A percentile compares a stretch with the other conserved stretches of the same genome.
These are phyloP conservation scores for Olivierus martensii DNA, from an alignment of 1,140 invertebrate genomes.

Conservation along the genomic window DNA sequence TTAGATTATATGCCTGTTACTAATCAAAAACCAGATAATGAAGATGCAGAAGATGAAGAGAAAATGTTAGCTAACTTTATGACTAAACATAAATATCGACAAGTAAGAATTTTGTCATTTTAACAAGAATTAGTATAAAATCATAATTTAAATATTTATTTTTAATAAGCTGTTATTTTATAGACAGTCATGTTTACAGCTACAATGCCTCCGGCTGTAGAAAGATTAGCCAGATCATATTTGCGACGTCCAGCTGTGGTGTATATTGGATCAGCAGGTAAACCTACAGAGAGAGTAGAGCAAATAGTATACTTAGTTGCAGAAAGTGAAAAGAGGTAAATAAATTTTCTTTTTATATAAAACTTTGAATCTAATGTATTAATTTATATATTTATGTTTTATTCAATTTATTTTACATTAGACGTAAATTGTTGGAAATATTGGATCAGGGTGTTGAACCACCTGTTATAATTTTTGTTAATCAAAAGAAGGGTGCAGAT, in stretches of 20 bases:
- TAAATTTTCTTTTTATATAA: too few species aligned
- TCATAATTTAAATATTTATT: background rate
- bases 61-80: constrained; percentile 87
- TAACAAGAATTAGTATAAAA: background rate
- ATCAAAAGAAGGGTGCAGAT: constrained; percentile 99
- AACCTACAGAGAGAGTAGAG: constrained; percentile 94
- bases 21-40: constrained; percentile 96
- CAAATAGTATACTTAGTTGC: constrained; percentile 93
- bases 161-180: background rate
- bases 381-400: too few species aligned
- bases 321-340: constrained; percentile 80
- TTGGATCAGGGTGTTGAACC: constrained; percentile 60
- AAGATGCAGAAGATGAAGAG: constrained; percentile 92
- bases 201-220: constrained; percentile 97
- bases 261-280: constrained; percentile 96
- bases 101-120: constrained; percentile 35
- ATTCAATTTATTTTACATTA: constrained; percentile 11
- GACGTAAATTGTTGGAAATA: constrained; percentile 41
- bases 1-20: constrained; percentile 96
- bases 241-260: constrained; percentile 90
- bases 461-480: constrained; percentile 98
- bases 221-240: constrained; percentile 88
- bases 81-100: constrained; percentile 93
- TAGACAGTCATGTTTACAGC: constrained; percentile 99
- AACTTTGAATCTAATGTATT: too few species aligned